Evolutionary conservation across 2,797 vertebrate genomes (phyloP).

Genomic region (Buphagus erythrorhynchus): DNA sequence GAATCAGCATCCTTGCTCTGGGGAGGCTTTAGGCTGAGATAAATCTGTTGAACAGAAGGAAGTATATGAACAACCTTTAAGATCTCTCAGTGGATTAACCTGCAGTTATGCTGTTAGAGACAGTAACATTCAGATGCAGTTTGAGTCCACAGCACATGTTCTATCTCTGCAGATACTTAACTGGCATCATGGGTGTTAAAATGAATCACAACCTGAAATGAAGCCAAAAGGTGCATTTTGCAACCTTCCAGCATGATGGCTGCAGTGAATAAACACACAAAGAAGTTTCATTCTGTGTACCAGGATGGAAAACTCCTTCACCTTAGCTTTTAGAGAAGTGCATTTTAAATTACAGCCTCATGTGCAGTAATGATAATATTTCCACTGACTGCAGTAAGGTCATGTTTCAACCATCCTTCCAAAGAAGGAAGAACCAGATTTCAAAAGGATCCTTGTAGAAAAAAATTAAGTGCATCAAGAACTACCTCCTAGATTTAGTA

Average conservation of each 20-base stretch:
- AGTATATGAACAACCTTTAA: background rate
- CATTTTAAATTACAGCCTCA: background rate
- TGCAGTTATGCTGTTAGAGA: background rate
- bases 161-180: background rate
- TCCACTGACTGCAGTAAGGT: background rate
- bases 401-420: background rate
- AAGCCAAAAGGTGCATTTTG: background rate
- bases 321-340: background rate
- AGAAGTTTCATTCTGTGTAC: background rate
- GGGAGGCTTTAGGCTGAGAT: background rate
- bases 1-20: constrained; percentile 87
- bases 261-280: background rate
- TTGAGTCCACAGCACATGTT: background rate
- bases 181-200: background rate
- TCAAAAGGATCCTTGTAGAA: background rate
- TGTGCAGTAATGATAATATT: background rate
- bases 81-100: background rate
- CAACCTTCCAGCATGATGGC: background rate
- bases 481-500: background rate
- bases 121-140: background rate
- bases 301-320: background rate
- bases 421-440: background rate
- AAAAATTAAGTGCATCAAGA: background rate
- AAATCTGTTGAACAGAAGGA: constrained; percentile 21
- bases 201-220: background rate